Conservation (phyloP, 53 echinoderm and acorn worm species). For the Echinometra lucunter region DNA sequence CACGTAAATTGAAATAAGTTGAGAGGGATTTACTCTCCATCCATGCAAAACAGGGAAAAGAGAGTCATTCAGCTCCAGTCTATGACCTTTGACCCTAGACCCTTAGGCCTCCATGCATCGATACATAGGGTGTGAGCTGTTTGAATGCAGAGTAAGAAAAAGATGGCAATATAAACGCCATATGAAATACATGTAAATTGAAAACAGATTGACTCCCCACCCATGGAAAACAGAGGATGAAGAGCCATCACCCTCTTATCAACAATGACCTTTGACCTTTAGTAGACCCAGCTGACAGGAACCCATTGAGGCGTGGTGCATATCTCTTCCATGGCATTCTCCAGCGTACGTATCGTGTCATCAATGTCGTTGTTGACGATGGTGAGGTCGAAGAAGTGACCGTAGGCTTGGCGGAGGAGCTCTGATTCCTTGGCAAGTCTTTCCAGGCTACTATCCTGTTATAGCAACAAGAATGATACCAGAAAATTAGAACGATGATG, state of each 20-base stretch:
- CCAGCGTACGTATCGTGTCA: conserved; percentile 98
- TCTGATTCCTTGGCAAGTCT: conserved; percentile 98
- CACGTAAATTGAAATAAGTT: too few relatives aligned
- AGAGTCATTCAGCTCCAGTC: too few relatives aligned
- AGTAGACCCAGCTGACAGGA: conserved; percentile 99
- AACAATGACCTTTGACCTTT: background rate
- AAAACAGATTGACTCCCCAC: background rate
- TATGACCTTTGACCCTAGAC: too few relatives aligned
- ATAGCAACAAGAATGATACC: background rate
- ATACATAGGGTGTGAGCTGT: background rate
- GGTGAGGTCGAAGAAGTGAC: conserved; percentile 99
- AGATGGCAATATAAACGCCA: conserved; percentile 6
- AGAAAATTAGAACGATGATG: background rate
- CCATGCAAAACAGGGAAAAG: too few relatives aligned
- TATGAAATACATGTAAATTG: conserved; percentile 27
- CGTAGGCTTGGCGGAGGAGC: conserved; percentile 96
- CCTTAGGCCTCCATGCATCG: background rate
- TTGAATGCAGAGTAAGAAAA: conserved; percentile 24
- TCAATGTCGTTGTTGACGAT: conserved; percentile 99
- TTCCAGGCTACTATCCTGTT: conserved; percentile 93
- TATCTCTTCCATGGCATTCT: conserved; percentile 99
- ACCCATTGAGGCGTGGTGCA: conserved; percentile 99
- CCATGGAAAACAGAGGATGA: background rate
- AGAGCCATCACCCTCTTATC: background rate
- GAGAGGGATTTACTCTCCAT: too few relatives aligned